Evolutionary conservation across 1,140 invertebrate species (phyloP), one percentile per base, ranked within the genome.

Genomic region (Hyles vespertilio): DNA sequence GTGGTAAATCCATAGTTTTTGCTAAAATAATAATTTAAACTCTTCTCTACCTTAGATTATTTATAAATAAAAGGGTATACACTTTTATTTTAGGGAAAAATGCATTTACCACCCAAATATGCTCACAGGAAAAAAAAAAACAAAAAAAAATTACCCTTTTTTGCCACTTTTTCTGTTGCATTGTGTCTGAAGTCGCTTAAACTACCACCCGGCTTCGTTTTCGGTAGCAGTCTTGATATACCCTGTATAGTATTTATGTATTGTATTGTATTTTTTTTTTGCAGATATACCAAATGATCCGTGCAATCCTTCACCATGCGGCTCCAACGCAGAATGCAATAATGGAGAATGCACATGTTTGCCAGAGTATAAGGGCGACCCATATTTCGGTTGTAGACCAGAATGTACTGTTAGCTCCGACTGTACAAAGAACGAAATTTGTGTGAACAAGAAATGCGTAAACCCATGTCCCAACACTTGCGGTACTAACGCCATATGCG

Each of bases 401-500:
- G 95, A 96, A 80, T 96, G 95, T 82, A 92, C 94, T 3, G 91
- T 93, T 55, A 95, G 94, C 79, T 90, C 93, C 1, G 95, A 97
- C 72, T 98, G 96, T 84, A 89, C 93, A 5, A 92, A 92, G 68
- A 91, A 94, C 69, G 86, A 94, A 62, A 94, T 95, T 49, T 98
- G 96, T 85, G 90, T 95, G 11, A 92, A 93, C 63, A 94, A 95
- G 70, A 93, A 96, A 75, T 98, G 96, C 73, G 85, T 93, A 62
- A 94, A 97, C 87, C 96, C 96, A 6, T 97, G 96, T 78, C 93
- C 93, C n/a, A 94, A 95, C 9, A 92, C 95, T 6, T 97, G 96
- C 79, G 96, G 96, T 4, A 73, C 86, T 0, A 96, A 95, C 78
- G 95, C 96, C 0, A 90, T 95, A 65, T 97, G 96, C 76, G 91